Evolutionary conservation across 2,797 vertebrate genomes (phyloP).

Genomic region (Platyrinchus mystaceus): DNA sequence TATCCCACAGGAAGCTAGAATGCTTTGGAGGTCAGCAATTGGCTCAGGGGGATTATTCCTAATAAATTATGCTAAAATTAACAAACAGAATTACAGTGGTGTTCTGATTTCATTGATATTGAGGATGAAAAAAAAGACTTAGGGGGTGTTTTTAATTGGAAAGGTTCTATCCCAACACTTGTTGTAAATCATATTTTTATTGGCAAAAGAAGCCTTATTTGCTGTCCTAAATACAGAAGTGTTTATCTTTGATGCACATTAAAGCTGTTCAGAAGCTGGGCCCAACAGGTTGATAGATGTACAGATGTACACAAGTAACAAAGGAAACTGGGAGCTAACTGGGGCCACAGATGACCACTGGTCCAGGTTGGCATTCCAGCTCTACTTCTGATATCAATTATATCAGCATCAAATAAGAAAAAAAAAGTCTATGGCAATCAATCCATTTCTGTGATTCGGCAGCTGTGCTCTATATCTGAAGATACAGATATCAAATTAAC

Average conservation of each 20-base stretch:
- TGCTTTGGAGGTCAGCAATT: slow-evolving; percentile 47
- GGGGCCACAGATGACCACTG: background rate
- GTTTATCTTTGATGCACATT: slow-evolving; percentile 40
- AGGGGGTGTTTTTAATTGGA: slow-evolving; percentile 62
- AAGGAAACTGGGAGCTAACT: background rate
- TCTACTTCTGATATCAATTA: slow-evolving; percentile 16
- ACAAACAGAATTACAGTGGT: slow-evolving; percentile 43
- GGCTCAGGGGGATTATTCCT: slow-evolving; percentile 48
- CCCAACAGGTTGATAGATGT: background rate
- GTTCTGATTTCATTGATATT: slow-evolving; percentile 44
- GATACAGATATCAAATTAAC: background rate
- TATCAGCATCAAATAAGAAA: background rate
- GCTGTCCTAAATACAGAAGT: background rate
- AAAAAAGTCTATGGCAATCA: background rate
- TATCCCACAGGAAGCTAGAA: slow-evolving; percentile 59
- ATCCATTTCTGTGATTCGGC: background rate
- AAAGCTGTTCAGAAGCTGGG: slow-evolving; percentile 25
- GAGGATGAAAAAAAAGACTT: slow-evolving; percentile 5
- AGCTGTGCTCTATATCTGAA: background rate
- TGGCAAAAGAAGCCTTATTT: slow-evolving; percentile 51
- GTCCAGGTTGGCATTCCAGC: background rate
- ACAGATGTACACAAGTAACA: background rate
- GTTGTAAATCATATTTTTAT: slow-evolving; percentile 36
- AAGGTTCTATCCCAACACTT: background rate
- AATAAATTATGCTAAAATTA: slow-evolving; percentile 68